Evolutionary conservation across 2,113 vertebrate genomes (phyloP).

Genomic region (Lipotes vexillifer): DNA sequence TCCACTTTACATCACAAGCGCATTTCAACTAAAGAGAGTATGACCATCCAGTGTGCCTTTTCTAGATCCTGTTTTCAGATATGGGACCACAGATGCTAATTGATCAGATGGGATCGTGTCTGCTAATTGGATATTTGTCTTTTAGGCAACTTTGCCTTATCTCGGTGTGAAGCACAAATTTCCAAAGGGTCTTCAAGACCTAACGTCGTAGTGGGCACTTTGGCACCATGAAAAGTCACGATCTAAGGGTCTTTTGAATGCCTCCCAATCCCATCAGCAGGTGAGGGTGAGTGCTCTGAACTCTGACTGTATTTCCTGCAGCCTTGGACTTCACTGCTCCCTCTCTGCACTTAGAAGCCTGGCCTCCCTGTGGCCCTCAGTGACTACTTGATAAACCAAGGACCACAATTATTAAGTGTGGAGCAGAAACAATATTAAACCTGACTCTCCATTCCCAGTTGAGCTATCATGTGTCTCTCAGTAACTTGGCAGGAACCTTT

Average conservation of each 20-base stretch:
- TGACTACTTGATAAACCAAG: conserved; percentile 73
- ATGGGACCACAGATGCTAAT: neutral
- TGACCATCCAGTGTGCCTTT: neutral
- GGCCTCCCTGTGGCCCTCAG: conserved; percentile 78
- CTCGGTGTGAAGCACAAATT: neutral
- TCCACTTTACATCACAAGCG: neutral
- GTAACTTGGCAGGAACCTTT: conserved; percentile 82
- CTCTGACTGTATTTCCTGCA: neutral
- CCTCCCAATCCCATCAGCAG: neutral
- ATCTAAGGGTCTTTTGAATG: neutral
- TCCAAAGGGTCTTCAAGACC: neutral
- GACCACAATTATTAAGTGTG: conserved; percentile 86
- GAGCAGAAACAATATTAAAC: conserved; percentile 84
- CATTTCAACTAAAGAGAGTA: neutral
- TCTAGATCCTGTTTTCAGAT: neutral
- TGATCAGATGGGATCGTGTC: neutral
- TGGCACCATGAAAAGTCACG: neutral
- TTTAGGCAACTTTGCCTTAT: neutral
- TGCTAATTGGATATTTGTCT: neutral
- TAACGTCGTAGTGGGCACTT: neutral
- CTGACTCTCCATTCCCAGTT: conserved; percentile 83
- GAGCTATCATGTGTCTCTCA: conserved; percentile 84
- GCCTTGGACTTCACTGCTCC: conserved; percentile 50
- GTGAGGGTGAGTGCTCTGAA: neutral
- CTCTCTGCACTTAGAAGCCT: conserved; percentile 74